Evolutionary conservation across 1,140 invertebrate species (phyloP), one percentile per base, ranked within the genome.

Genomic region (Hyphantria cunea): DNA sequence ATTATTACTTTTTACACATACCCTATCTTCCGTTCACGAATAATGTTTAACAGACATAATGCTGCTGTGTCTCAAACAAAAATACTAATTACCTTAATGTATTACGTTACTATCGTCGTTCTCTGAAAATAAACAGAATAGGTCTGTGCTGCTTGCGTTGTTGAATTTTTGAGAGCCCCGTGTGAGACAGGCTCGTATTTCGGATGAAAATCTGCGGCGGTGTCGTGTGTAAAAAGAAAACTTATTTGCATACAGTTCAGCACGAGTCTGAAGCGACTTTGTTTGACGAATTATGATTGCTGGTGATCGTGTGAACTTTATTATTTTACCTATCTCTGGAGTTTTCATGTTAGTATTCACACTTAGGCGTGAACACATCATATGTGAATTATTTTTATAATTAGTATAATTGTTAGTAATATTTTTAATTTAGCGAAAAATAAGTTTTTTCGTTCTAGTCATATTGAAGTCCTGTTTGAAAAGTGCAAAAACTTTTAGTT

Each of bases 101-200:
- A 37, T n/a, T 12, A 13, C 17, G 6, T 58, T 48, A 47, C 14
- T 48, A 32, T 12, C 44, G 11, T 39, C 33, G 34, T 39, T 39
- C 33, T 39, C 17, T 15, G 39, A 60, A 60, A 64, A 31, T 54
- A 41, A 67, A 44, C 68, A 71, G 76, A 83, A 83, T 78, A 77
- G 32, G 65, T 14, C 55, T 33, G 62, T 66, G 58, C 44, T 34
- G 53, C 50, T 64, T 69, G 74, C 71, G 70, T 78, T 75, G 78
- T 72, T 78, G 78, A 80, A 83, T 83, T 80, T 83, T 83, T 78
- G 81, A 83, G 78, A 58, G 73, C 73, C 61, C 70, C 74, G 67
- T 75, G 75, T 79, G 74, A 80, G 74, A 66, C 74, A 51, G 58
- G 62, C 53, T 72, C 72, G 74, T 74, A 79, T 83, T 83, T 79